Evolutionary conservation across 2,113 vertebrate species (phyloP), one percentile per base, ranked within the genome.

Genomic region (Gila orcuttii): DNA sequence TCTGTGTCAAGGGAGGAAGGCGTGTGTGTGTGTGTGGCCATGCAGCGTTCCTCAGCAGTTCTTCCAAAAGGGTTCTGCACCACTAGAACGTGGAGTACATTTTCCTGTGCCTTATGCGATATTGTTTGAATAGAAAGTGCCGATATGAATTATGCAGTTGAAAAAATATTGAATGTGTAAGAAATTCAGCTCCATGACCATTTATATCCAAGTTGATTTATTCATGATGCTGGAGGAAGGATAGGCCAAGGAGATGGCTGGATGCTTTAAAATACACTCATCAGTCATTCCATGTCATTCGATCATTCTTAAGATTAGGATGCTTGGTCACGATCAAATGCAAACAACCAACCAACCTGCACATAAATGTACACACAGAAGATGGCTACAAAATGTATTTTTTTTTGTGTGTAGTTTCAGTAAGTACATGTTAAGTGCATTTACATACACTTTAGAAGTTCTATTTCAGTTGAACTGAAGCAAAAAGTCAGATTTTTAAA

Each of bases 81-180:
- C 79, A 76, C 62, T 83, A 75, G 64, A 64, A 45, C 45, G 76
- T 84, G 52, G 47, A 85, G 39, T 87, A 87, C 75, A 83, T 73
- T 57, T 83, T 73, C 64, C 55, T 74, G 66, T 60, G 76, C 82
- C 82, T 89, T 82, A 79, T 75, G 82, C 62, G 59, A 62, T 68
- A 90, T 82, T 86, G 84, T 19, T 69, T 79, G 86, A 84, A 75
- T 55, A 79, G 77, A 64, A 76, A 75, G 82, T 80, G 85, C 28
- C 57, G 33, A 73, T 50, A 88, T 93, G 64, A 89, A 91, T 59
- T 86, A 88, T 90, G 87, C 83, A 92, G 75, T 84, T 71, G 85
- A 55, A 90, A 89, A 89, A 79, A 50, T 71, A 76, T 76, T 84
- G 82, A 82, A 90, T 66, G 82, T 89, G 77, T 84, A 71, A 86